phyloP scores from a whole-genome alignment of 2,113 vertebrate species.

The Misgurnus anguillicaudatus region DNA sequence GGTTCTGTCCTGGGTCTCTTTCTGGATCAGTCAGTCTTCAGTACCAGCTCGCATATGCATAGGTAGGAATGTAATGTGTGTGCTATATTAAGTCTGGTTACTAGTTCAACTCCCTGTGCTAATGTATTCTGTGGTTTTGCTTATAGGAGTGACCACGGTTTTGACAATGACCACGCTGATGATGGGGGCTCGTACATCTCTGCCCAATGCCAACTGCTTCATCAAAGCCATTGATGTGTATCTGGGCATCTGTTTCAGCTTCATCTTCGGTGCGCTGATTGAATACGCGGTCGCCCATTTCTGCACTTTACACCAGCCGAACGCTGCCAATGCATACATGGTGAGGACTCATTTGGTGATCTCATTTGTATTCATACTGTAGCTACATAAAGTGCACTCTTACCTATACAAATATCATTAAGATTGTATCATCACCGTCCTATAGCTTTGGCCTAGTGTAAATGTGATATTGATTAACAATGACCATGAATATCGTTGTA shows the following conservation, averaged over 20 bases:
- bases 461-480: background rate
- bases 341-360: slow-evolving; percentile 59
- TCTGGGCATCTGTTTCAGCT: slow-evolving; percentile 89
- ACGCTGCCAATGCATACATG: slow-evolving; percentile 71
- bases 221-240: slow-evolving; percentile 91
- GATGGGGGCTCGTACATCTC: slow-evolving; percentile 88
- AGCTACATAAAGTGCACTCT: background rate
- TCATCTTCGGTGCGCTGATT: slow-evolving; percentile 87
- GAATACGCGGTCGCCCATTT: slow-evolving; percentile 90
- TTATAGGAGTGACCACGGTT: slow-evolving; percentile 84
- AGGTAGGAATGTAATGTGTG: slow-evolving; percentile 67
- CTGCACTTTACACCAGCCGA: slow-evolving; percentile 78
- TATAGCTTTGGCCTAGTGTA: background rate
- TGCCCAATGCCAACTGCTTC: slow-evolving; percentile 90
- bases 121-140: background rate
- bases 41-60: slow-evolving; percentile 90
- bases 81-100: background rate
- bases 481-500: slow-evolving; percentile 24
- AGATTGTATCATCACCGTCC: background rate
- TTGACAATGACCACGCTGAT: slow-evolving; percentile 90
- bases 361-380: background rate
- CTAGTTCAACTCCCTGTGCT: background rate
- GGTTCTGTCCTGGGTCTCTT: slow-evolving; percentile 89
- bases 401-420: background rate
- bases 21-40: slow-evolving; percentile 90